Evolutionary conservation across 2,888 invertebrate species (phyloP).

Genomic region (Galeruca laticollis): DNA sequence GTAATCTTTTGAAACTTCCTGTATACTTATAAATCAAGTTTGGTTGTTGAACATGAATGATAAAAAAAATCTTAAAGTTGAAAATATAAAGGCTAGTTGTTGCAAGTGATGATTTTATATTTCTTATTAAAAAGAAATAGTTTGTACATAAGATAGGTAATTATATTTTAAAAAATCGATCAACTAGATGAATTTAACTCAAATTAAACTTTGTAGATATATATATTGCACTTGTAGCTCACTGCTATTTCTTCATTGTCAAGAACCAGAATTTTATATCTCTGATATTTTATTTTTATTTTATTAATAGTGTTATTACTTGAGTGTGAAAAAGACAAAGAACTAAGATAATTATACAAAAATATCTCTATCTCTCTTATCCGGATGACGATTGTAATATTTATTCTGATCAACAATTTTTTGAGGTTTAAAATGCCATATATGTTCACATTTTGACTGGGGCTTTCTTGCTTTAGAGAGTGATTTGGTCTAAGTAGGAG

Average conservation of each 20-base stretch:
- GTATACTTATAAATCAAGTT: background rate
- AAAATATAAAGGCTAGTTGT: background rate
- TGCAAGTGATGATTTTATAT: background rate
- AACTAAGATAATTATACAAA: no score
- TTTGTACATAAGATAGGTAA: conserved; percentile 11
- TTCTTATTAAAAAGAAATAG: conserved; percentile 8
- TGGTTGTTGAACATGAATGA: background rate
- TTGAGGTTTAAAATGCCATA: no score
- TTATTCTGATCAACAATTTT: no score
- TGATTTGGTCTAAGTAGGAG: no score
- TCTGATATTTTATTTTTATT: background rate
- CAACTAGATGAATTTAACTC: conserved; percentile 5
- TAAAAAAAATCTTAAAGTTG: conserved; percentile 9
- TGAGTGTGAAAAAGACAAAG: no score
- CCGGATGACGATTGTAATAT: no score
- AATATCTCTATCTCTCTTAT: no score
- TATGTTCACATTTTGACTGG: no score
- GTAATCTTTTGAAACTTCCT: background rate
- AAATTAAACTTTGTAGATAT: conserved; percentile 5
- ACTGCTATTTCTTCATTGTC: background rate
- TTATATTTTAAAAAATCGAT: conserved; percentile 11
- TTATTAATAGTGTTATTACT: no score
- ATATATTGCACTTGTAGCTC: background rate
- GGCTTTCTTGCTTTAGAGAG: no score
- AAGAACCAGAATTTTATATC: conserved; percentile 8